Conservation (phyloP, 1,140 invertebrate genomes). For the Aphis gossypii region DNA sequence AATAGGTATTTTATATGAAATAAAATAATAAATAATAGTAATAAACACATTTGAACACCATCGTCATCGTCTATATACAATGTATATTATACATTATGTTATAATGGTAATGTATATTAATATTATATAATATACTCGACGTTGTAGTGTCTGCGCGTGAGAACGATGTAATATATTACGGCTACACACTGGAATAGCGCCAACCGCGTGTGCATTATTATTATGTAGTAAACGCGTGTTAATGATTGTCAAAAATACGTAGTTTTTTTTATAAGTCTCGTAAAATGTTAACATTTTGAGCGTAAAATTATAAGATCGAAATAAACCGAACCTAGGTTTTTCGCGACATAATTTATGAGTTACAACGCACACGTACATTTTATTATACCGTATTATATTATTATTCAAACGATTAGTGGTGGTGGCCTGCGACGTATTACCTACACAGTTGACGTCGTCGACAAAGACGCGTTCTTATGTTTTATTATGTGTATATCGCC, state of each 20-base stretch:
- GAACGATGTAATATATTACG: background rate
- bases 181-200: slow-evolving; percentile 5
- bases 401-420: background rate
- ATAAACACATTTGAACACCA: background rate
- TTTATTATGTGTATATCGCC: background rate
- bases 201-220: slow-evolving; percentile 17
- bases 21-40: background rate
- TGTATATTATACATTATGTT: background rate
- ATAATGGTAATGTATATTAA: background rate
- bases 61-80: too few species aligned
- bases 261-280: slow-evolving; percentile 9
- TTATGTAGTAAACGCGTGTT: background rate
- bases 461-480: background rate
- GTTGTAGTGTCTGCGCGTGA: background rate
- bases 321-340: background rate
- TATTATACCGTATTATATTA: background rate
- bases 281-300: background rate
- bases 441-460: background rate
- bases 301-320: background rate
- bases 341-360: background rate
- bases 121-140: background rate
- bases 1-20: background rate
- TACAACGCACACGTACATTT: background rate
- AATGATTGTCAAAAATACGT: slow-evolving; percentile 32
- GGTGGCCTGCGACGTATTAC: background rate